phyloP scores from a whole-genome alignment of 2,797 vertebrate species.

The Spinus olivaceus region DNA sequence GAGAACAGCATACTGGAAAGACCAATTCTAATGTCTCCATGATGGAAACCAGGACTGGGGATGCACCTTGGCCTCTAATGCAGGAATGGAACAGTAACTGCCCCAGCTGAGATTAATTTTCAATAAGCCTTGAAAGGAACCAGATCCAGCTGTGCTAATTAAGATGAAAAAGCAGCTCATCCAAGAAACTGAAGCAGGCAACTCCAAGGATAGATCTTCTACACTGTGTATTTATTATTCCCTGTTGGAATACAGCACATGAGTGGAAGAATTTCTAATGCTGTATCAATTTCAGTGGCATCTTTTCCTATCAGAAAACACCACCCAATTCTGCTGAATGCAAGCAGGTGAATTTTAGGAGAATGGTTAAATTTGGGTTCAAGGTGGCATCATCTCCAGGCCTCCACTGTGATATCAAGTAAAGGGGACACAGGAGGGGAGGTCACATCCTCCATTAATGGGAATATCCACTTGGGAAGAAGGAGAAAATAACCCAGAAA shows the following conservation, averaged over 20 bases:
- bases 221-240: neutral
- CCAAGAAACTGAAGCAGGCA: neutral
- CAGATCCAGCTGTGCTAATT: neutral
- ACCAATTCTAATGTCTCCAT: rapidly evolving
- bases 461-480: conserved; percentile 11
- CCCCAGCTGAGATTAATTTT: neutral
- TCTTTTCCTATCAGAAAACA: neutral
- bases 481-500: conserved; percentile 46
- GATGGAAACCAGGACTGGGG: neutral
- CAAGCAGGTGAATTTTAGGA: neutral
- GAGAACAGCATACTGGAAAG: neutral
- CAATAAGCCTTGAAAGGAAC: neutral
- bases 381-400: neutral
- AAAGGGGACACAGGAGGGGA: neutral
- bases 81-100: neutral
- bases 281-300: neutral
- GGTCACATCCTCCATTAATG: neutral
- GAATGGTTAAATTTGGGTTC: neutral
- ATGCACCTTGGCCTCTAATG: neutral
- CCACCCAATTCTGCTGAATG: rapidly evolving
- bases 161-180: neutral
- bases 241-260: neutral
- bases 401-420: neutral
- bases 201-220: neutral
- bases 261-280: neutral